Conservation (phyloP, 2,888 invertebrate species). For the Chymomyza procnemis region DNA sequence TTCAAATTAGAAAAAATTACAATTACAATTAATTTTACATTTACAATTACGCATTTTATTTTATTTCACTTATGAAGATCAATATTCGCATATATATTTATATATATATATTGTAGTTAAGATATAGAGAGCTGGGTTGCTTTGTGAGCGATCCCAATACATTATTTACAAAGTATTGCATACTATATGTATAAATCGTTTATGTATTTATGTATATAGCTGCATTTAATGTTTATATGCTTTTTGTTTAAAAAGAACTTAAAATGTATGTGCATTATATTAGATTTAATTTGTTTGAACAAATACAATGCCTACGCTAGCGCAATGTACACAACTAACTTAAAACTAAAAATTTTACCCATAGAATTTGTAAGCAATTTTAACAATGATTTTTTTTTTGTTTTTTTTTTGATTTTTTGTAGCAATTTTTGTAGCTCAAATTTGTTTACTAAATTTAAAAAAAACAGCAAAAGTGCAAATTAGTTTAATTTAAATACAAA, state of each 20-base stretch:
- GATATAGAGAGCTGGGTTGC: conserved; percentile 29
- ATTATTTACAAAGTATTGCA: conserved; percentile 35
- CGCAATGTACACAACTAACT: conserved; percentile 50
- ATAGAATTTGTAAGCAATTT: conserved; percentile 46
- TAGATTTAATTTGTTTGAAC: conserved; percentile 57
- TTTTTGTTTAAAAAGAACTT: conserved; percentile 20
- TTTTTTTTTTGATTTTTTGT: not conserved
- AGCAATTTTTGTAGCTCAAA: not conserved
- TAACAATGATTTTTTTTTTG: conserved; percentile 48
- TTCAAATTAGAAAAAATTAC: conserved; percentile 70
- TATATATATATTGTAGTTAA: conserved; percentile 17
- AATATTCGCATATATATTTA: conserved; percentile 45
- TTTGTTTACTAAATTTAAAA: conserved; percentile 14
- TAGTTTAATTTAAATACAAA: conserved; percentile 13
- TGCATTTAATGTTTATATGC: conserved; percentile 9
- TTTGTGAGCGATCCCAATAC: conserved; percentile 7
- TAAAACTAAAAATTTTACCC: conserved; percentile 40
- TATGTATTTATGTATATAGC: conserved; percentile 12
- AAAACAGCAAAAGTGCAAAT: conserved; percentile 22
- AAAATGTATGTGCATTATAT: conserved; percentile 40
- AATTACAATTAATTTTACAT: conserved; percentile 66
- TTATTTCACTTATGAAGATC: conserved; percentile 64
- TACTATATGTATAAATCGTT: conserved; percentile 3
- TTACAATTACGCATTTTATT: conserved; percentile 61
- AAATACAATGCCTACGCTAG: not conserved